Conservation (phyloP, 2,888 invertebrate species). For the Leuctra nigra region DNA sequence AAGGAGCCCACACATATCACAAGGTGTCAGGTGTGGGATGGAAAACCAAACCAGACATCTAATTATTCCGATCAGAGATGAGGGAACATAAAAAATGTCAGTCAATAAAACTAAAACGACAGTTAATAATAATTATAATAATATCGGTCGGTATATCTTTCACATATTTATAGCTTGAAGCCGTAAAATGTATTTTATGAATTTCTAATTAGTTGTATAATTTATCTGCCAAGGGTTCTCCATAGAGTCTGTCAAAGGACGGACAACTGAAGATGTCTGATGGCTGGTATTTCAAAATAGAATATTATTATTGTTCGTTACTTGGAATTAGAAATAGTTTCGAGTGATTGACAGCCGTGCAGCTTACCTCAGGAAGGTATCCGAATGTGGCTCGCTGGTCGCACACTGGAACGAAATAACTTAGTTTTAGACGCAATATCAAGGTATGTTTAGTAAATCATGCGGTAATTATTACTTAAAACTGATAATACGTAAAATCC, state of each 20-base stretch:
- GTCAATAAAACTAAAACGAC: background rate
- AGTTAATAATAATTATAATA: background rate
- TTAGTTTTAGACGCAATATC: no score
- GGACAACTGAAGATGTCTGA: constrained; percentile 5
- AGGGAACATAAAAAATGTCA: background rate
- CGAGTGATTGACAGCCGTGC: constrained; percentile 6
- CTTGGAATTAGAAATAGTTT: constrained; percentile 14
- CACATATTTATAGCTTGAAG: background rate
- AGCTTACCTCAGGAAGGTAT: background rate
- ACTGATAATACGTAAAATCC: no score
- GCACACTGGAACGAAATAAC: constrained; percentile 1
- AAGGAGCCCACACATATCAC: no score
- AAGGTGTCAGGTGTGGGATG: no score
- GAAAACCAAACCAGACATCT: background rate
- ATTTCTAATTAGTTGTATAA: constrained; percentile 17
- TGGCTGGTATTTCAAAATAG: background rate
- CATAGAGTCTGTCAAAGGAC: background rate
- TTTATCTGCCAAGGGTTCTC: constrained; percentile 10
- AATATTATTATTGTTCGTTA: constrained; percentile 16
- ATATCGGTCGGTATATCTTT: background rate
- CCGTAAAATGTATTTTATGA: background rate
- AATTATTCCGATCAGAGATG: background rate
- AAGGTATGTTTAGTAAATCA: no score
- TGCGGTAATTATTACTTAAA: no score
- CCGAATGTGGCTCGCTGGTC: background rate